phyloP scores from a whole-genome alignment of 2,797 vertebrate genomes.

The Crypturellus tataupa region DNA sequence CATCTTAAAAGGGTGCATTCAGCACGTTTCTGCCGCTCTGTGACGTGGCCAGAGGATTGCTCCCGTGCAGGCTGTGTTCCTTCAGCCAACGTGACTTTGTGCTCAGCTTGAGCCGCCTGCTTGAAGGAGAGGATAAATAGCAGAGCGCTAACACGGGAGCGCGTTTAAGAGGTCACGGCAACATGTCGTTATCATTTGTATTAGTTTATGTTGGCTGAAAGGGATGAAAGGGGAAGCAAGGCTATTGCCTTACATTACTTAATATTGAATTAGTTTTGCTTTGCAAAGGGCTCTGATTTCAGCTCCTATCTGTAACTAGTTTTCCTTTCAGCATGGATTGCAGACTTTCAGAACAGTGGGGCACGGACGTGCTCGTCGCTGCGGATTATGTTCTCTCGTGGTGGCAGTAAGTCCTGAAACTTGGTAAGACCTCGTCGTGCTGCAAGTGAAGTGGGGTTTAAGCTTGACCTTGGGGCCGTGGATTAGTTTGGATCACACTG shows the following conservation, averaged over 20 bases:
- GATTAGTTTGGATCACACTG: slow-evolving; percentile 23
- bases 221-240: slow-evolving; percentile 46
- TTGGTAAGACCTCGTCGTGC: accelerated
- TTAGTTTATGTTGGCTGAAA: slow-evolving; percentile 47
- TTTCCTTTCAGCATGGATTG: background rate
- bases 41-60: background rate
- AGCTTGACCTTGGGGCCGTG: slow-evolving; percentile 24
- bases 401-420: accelerated
- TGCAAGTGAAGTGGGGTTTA: background rate
- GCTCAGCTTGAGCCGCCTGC: slow-evolving; percentile 55
- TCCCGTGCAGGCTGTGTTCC: background rate
- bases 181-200: slow-evolving; percentile 23
- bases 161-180: background rate
- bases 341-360: background rate
- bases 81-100: slow-evolving; percentile 44
- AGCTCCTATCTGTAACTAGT: background rate
- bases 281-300: slow-evolving; percentile 53
- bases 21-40: background rate
- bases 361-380: background rate
- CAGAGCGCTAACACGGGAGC: background rate
- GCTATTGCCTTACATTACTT: background rate
- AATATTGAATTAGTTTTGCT: slow-evolving; percentile 21
- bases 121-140: slow-evolving; percentile 71
- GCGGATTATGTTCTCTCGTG: accelerated
- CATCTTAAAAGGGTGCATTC: background rate